Conservation (phyloP, 1,140 invertebrate species). For the Ceratitis capitata region DNA sequence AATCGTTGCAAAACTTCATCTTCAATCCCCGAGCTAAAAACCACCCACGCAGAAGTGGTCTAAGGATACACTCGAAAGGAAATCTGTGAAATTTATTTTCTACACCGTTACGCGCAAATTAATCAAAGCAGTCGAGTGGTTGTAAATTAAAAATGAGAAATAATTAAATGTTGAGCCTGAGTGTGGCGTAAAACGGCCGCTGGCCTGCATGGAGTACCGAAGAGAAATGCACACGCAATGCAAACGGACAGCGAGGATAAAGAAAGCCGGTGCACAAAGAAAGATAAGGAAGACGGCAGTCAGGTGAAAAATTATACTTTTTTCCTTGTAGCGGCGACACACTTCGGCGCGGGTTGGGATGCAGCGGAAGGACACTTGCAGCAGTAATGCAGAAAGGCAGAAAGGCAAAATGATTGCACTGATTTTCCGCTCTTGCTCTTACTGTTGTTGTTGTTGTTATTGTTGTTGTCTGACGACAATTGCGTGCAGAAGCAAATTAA, state of each 20-base stretch:
- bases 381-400: neutral
- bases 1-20: no score
- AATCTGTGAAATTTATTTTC: slow-evolving; percentile 25
- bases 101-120: slow-evolving; percentile 20
- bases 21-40: no score
- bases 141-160: slow-evolving; percentile 38
- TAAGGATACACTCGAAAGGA: neutral
- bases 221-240: no score
- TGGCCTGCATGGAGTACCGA: neutral
- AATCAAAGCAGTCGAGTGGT: slow-evolving; percentile 36
- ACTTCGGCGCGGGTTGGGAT: no score
- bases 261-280: neutral
- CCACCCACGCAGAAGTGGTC: neutral
- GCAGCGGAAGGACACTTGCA: neutral
- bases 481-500: slow-evolving; percentile 36
- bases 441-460: neutral
- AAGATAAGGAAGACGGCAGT: slow-evolving; percentile 20
- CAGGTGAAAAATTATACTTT: slow-evolving; percentile 30
- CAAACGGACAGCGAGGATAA: neutral
- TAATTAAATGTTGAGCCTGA: slow-evolving; percentile 33
- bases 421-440: no score
- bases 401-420: slow-evolving; percentile 4
- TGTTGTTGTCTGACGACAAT: slow-evolving; percentile 26
- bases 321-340: neutral
- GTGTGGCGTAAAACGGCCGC: neutral